These are phyloP conservation scores for Butastur rufipennis DNA, from an alignment of 2,113 vertebrate genomes.

Conservation along the genomic window DNA sequence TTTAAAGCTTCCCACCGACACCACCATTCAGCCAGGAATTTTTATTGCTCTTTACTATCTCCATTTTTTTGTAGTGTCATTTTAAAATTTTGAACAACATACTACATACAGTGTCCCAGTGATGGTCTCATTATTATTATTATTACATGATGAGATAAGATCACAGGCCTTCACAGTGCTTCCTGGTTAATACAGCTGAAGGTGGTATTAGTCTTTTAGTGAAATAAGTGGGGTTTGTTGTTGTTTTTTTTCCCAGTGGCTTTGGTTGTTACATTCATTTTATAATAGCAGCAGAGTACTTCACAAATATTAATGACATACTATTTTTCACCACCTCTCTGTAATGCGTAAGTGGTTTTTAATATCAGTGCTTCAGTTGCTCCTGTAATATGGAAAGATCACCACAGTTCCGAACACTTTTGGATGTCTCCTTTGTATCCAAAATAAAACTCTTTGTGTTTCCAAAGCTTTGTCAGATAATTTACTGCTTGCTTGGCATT, in stretches of 20 bases:
- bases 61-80: not conserved
- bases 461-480: not conserved
- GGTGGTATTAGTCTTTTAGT: not conserved
- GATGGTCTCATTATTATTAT: not conserved
- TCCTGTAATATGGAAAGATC: not conserved
- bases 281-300: not conserved
- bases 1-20: not conserved
- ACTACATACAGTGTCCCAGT: not conserved
- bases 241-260: not conserved
- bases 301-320: not conserved
- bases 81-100: not conserved
- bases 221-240: not conserved
- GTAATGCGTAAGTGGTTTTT: not conserved
- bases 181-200: not conserved
- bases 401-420: not conserved
- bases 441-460: not conserved
- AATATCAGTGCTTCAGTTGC: not conserved
- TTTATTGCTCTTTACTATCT: not conserved
- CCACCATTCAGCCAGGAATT: not conserved
- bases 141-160: not conserved
- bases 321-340: not conserved
- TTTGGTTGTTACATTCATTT: not conserved
- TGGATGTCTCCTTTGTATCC: not conserved
- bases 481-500: not conserved
- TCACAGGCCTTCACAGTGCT: not conserved